phyloP scores from a whole-genome alignment of 2,888 invertebrate species.

The Chironomus tentans region DNA sequence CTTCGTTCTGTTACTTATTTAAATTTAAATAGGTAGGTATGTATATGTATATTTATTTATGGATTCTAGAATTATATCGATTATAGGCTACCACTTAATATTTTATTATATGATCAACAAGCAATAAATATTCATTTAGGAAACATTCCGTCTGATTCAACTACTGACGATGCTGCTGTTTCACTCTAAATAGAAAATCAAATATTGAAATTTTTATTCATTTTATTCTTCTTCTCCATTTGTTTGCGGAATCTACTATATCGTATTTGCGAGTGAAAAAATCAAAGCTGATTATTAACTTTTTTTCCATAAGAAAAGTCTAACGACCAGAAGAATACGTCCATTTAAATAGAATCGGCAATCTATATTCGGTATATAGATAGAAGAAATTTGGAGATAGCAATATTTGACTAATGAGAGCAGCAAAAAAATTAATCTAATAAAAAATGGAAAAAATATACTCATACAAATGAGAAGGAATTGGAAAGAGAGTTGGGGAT shows the following conservation, averaged over 20 bases:
- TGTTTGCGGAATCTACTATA: too few relatives aligned
- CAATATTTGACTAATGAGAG: slow-evolving; percentile 22
- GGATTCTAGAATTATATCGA: too few relatives aligned
- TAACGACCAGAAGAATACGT: too few relatives aligned
- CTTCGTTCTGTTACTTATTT: too few relatives aligned
- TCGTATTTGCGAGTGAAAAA: too few relatives aligned
- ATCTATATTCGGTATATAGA: too few relatives aligned
- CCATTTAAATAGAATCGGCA: too few relatives aligned
- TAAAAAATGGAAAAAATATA: background rate
- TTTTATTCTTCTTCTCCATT: background rate
- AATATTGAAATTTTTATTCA: slow-evolving; percentile 10
- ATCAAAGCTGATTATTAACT: too few relatives aligned
- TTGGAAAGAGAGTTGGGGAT: background rate
- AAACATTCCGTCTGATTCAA: background rate
- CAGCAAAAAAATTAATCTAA: slow-evolving; percentile 10
- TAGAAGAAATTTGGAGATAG: background rate
- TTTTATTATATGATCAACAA: slow-evolving; percentile 20
- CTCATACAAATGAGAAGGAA: background rate
- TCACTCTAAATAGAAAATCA: slow-evolving; percentile 5
- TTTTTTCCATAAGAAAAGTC: background rate
- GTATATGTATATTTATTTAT: too few relatives aligned
- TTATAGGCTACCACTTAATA: slow-evolving; percentile 15
- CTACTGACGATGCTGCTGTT: background rate
- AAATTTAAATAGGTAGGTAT: too few relatives aligned
- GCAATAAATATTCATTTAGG: slow-evolving; percentile 22